These are phyloP conservation scores for Coracopsis vasa DNA, from an alignment of 2,113 vertebrate species.

Conservation along the genomic window DNA sequence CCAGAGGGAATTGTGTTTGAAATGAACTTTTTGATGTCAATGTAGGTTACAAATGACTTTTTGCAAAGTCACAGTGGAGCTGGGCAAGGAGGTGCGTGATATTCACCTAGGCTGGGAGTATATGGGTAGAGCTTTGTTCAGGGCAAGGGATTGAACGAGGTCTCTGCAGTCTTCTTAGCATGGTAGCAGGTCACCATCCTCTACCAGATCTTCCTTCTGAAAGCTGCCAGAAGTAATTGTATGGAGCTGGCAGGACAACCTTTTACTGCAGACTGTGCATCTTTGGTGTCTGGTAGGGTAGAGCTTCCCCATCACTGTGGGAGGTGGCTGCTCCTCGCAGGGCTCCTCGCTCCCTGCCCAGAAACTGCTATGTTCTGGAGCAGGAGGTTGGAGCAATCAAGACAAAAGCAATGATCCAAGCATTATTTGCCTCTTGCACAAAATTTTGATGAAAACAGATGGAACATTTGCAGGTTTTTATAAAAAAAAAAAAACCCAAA, in stretches of 20 bases:
- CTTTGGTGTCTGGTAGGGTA: neutral
- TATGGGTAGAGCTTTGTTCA: neutral
- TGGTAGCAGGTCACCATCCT: neutral
- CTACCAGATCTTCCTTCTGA: neutral
- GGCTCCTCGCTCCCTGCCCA: neutral
- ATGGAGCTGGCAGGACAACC: neutral
- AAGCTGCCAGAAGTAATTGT: neutral
- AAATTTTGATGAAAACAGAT: slow-evolving; percentile 38
- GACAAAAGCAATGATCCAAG: slow-evolving; percentile 35
- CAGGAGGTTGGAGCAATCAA: neutral
- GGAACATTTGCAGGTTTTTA: slow-evolving; percentile 13
- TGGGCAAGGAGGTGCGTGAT: neutral
- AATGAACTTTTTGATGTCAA: neutral
- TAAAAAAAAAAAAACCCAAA: neutral
- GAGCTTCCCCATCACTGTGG: neutral
- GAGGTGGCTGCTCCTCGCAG: fast-evolving
- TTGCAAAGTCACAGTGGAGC: neutral
- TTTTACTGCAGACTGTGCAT: neutral
- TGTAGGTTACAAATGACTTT: neutral
- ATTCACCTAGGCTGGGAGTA: neutral
- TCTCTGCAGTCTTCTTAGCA: neutral
- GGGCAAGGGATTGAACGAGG: neutral
- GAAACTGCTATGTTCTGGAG: neutral
- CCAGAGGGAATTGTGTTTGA: neutral
- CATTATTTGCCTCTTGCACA: slow-evolving; percentile 7